Evolutionary conservation across 2,797 vertebrate species (phyloP), one percentile per base, ranked within the genome.

Genomic region (Brachymystax lenok): DNA sequence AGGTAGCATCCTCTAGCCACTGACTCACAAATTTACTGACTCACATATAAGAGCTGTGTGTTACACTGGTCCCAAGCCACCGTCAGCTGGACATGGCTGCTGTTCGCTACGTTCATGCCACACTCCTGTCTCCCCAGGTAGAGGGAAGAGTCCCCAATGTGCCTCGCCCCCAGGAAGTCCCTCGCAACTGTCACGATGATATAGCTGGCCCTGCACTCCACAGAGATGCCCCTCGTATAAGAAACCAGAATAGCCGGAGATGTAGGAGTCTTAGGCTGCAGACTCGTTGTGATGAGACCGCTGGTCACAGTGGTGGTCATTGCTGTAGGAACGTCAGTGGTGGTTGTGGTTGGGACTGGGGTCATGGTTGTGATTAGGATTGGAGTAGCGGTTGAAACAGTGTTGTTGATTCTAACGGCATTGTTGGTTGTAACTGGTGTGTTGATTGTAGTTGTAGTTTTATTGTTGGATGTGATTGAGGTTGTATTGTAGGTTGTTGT

Each of bases 111-210:
- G 1, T 87, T 96, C 66, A 94, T 80, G 0, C 87, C 93, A 87
- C 98, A 98, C n/a, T 21, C 81, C 0, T 82, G 87, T 19, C 76
- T 74, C 1, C 97, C 96, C 75, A 99, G 90, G 89, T 96, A 97
- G 13, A 99, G 83, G 0, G 93, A 84, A 0, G 71, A 77, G 76
- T 90, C 95, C 0, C 86, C 77, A 74, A 99, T 94, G 2, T 90
- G 87, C 46, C 88, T 79, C 72, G 77, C 85, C 75, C 21, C 56
- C 79, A 99, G 92, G 81, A 95, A 96, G 5, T 67, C 80, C 78
- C 71, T 96, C 51, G 85, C 82, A 70, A 99, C 73, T 1, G 86
- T 56, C 12, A 98, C 92, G 1, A 90, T 54, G 0, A 96, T 94
- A 82, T 86, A 91, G 67, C 88, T 89, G 0, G 80, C 79, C 59